These are phyloP conservation scores for Pachydiplax longipennis DNA, from an alignment of 2,888 invertebrate genomes.

Conservation along the genomic window DNA sequence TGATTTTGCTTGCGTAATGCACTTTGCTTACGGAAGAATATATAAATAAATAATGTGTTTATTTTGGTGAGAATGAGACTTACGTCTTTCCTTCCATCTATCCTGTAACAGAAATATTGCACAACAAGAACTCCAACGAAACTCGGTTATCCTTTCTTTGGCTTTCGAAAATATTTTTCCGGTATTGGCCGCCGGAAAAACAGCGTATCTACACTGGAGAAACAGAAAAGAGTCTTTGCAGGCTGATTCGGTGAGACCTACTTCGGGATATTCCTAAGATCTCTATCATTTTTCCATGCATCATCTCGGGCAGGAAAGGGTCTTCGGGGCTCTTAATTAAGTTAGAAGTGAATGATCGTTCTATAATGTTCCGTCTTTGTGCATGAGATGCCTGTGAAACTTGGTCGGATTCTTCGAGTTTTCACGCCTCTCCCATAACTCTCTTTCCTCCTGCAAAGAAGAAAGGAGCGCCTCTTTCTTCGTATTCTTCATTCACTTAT, in stretches of 20 bases:
- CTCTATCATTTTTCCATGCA: not conserved
- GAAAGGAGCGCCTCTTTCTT: not conserved
- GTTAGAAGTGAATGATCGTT: not conserved
- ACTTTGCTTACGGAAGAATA: too few species aligned
- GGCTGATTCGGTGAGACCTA: not conserved
- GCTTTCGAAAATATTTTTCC: too few species aligned
- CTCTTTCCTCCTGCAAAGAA: not conserved
- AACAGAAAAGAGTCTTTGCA: too few species aligned
- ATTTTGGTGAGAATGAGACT: too few species aligned
- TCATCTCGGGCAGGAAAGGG: not conserved
- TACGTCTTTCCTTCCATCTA: too few species aligned
- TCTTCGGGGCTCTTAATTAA: not conserved
- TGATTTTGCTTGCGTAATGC: too few species aligned
- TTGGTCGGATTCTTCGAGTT: not conserved
- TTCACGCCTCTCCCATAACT: not conserved
- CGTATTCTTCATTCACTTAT: not conserved
- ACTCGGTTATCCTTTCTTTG: too few species aligned
- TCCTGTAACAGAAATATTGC: too few species aligned
- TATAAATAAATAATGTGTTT: too few species aligned
- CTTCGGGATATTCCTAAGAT: not conserved
- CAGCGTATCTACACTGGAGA: too few species aligned
- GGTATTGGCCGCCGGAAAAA: too few species aligned
- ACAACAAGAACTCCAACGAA: too few species aligned
- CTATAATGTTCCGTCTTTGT: not conserved
- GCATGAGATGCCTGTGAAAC: not conserved